Evolutionary conservation across 2,113 vertebrate genomes (phyloP), one percentile per base, ranked within the genome.

Genomic region (Peromyscus californicus): DNA sequence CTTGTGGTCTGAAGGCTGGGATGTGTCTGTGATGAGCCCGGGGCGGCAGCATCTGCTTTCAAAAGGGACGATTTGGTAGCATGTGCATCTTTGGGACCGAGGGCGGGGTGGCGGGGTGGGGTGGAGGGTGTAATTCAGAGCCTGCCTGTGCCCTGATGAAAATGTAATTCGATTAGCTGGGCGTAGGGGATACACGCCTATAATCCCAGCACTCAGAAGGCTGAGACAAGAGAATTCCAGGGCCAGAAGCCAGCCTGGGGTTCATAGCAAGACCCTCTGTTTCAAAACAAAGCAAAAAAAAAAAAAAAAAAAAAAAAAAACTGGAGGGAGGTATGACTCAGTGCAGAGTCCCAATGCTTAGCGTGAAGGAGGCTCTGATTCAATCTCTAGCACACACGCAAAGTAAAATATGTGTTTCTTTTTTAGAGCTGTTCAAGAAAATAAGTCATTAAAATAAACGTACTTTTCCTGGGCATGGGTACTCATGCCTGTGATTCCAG

Each of bases 41-140:
- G 0, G 1, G 48, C 17, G 0, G 9, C 33, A 59, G 57, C 17
- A 19, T 36, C 54, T 54, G 54, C 54, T 54, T 15, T 54, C 54
- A 15, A 54, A 42, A 67, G 22, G 51, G 31, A 13, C 8, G 48
- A 54, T 75, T 36, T 48, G 48, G 45, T 31, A 57, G 10, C 45
- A 0, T 7, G 57, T 0, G 3, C 7, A 26, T 24, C 39, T 57
- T 84, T 12, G 5, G 12, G 29, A 57, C 3, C 6, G 1, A 0
- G 9, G 26, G 42, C 5, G 4, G 15, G 7, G 33, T 1, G 39
- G 51, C 0, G 21, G 61, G 7, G 22, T 19, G 69, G 33, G 33
- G 31, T 36, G 15, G 31, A 15, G 29, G 12, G 45, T 1, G n/a
- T 29, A 26, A 31, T 48, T 65, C 45, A 80, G 89, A 45, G 45